phyloP scores from a whole-genome alignment of 2,888 invertebrate species.

The Holacanthella duospinosa region DNA sequence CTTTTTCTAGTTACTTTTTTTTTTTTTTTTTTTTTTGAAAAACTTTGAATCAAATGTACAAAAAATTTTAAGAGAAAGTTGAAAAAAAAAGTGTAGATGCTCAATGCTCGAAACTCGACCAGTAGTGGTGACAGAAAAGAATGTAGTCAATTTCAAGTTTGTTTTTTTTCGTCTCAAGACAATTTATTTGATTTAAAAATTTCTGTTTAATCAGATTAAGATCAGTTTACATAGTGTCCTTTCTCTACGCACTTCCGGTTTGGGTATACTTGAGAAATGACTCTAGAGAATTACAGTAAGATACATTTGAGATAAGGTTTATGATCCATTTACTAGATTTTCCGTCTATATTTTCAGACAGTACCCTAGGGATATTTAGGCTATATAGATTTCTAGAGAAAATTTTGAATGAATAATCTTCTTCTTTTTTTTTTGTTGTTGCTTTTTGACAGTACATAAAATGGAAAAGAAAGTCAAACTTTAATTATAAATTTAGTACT shows the following conservation, averaged over 20 bases:
- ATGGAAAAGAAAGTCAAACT: no score
- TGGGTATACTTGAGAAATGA: neutral
- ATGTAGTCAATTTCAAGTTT: slow-evolving; percentile 3
- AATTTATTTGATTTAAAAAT: neutral
- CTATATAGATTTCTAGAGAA: no score
- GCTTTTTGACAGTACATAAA: no score
- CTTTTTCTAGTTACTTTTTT: no score
- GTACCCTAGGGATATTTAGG: no score
- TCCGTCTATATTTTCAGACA: no score
- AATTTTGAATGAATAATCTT: no score
- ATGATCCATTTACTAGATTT: neutral
- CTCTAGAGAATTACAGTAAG: neutral
- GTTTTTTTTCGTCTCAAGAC: slow-evolving; percentile 8
- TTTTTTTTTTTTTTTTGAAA: no score
- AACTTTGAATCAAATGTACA: no score
- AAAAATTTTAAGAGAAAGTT: neutral
- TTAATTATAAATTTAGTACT: no score
- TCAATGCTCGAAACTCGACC: no score
- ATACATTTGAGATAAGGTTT: neutral
- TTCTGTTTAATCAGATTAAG: neutral
- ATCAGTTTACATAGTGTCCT: slow-evolving; percentile 5
- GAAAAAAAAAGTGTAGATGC: neutral
- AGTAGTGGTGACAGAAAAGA: neutral
- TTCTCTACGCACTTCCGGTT: neutral
- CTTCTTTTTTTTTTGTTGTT: no score